A percentile compares a stretch with the other conserved stretches of the same genome.
Conservation (phyloP, 2,113 vertebrate species). For the Melanotaenia duboulayi region DNA sequence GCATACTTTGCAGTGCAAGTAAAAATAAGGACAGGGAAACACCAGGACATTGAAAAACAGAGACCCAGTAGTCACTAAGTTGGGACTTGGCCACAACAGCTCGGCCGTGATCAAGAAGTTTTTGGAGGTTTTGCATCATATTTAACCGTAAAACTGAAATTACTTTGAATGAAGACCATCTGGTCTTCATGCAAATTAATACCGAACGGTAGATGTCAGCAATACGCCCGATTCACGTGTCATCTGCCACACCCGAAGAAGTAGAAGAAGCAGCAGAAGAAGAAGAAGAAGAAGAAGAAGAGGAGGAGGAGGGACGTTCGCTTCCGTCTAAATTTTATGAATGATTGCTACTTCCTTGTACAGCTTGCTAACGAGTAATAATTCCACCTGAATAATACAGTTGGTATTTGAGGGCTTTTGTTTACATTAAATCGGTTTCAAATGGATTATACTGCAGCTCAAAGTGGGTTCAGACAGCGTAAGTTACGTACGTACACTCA, state of each 20-base stretch:
- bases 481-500: conserved; percentile 78
- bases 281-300: conserved; percentile 14
- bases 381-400: not conserved
- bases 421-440: not conserved
- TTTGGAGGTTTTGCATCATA: too few relatives aligned
- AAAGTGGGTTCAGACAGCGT: conserved; percentile 82
- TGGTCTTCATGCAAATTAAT: too few relatives aligned
- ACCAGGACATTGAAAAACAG: too few relatives aligned
- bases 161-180: too few relatives aligned
- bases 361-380: not conserved
- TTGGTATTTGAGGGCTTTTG: not conserved
- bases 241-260: not conserved
- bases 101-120: too few relatives aligned
- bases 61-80: too few relatives aligned
- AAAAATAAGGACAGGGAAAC: too few relatives aligned
- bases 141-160: too few relatives aligned
- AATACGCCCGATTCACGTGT: too few relatives aligned
- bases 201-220: too few relatives aligned
- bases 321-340: conserved; percentile 62
- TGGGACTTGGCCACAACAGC: too few relatives aligned
- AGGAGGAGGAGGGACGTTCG: not conserved
- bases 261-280: conserved; percentile 8
- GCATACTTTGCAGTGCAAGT: too few relatives aligned
- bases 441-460: conserved; percentile 77
- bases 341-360: conserved; percentile 37